Percentiles rank a stretch among this genome's conserved stretches.
These are phyloP conservation scores for Apantesis nais DNA, from an alignment of 2,888 invertebrate genomes.

Conservation along the genomic window DNA sequence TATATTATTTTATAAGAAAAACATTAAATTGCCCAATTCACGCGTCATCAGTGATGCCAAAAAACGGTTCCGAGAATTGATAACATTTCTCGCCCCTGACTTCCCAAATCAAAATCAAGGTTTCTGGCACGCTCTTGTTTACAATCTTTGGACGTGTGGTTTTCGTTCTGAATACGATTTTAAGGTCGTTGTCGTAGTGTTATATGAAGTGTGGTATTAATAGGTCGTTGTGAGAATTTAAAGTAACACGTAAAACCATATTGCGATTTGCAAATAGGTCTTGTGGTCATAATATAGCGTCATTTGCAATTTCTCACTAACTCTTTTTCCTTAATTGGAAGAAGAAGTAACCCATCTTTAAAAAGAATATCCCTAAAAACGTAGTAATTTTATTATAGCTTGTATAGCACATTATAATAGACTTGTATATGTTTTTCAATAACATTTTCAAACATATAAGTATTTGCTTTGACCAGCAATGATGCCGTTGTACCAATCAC, in stretches of 20 bases:
- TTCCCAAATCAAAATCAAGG: conserved; percentile 62
- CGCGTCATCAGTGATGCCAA: conserved; percentile 13
- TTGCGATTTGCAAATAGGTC: neutral
- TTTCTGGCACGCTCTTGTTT: conserved; percentile 65
- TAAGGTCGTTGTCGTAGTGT: conserved; percentile 64
- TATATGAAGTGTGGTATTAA: conserved; percentile 44
- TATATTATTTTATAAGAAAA: neutral
- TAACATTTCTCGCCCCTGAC: conserved; percentile 51
- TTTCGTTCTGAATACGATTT: conserved; percentile 64
- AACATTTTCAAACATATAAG: neutral
- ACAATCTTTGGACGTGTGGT: conserved; percentile 50
- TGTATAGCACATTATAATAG: neutral
- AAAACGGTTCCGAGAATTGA: conserved; percentile 21
- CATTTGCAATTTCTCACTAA: no score
- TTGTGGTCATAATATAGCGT: neutral
- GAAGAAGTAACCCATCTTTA: neutral
- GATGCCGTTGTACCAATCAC: neutral
- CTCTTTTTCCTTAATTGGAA: neutral
- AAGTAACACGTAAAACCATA: conserved; percentile 24
- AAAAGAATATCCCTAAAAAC: no score
- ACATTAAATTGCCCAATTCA: conserved; percentile 11
- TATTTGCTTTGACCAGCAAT: neutral
- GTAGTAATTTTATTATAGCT: no score
- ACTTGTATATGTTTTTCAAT: neutral
- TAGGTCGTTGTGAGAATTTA: conserved; percentile 56